Conservation (phyloP, 2,797 vertebrate species). For the Alfaro cultratus region DNA sequence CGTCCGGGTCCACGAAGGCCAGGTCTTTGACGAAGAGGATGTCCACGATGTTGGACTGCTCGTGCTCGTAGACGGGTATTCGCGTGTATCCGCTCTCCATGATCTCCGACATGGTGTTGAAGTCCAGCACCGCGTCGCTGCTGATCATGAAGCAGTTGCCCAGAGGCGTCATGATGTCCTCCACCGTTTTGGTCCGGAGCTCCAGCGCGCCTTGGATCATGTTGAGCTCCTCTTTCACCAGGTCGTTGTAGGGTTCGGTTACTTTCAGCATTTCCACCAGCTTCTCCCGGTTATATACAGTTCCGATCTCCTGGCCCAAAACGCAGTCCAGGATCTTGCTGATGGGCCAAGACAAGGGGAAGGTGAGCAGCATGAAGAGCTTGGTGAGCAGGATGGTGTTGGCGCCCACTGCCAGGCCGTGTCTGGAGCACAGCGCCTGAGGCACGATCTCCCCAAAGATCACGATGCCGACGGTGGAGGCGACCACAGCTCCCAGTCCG, state of each 20-base stretch:
- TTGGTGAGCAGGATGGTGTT: conserved; percentile 94
- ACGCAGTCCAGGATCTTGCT: conserved; percentile 92
- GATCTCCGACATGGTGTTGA: conserved; percentile 98
- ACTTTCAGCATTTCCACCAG: conserved; percentile 96
- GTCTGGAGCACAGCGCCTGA: conserved; percentile 94
- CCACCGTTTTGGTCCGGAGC: conserved; percentile 94
- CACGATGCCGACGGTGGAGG: conserved; percentile 94
- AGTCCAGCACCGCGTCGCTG: conserved; percentile 90
- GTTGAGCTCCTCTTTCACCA: conserved; percentile 95
- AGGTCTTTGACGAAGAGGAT: conserved; percentile 94
- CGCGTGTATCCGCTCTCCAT: conserved; percentile 98
- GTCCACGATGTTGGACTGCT: conserved; percentile 95
- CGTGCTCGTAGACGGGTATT: conserved; percentile 92
- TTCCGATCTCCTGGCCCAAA: conserved; percentile 96
- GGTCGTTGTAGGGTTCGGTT: conserved; percentile 93
- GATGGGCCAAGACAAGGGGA: conserved; percentile 92
- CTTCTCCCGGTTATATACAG: conserved; percentile 97
- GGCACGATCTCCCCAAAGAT: conserved; percentile 97
- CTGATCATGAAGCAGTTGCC: conserved; percentile 94
- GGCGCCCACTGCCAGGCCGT: conserved; percentile 93
- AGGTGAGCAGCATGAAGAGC: conserved; percentile 93
- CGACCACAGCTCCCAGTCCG: conserved; percentile 87
- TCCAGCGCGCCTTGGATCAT: conserved; percentile 98
- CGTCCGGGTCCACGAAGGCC: conserved; percentile 96
- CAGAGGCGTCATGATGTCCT: conserved; percentile 92